Evolutionary conservation across 1,140 invertebrate species (phyloP).

Genomic region (Macrocentrus cingulum): DNA sequence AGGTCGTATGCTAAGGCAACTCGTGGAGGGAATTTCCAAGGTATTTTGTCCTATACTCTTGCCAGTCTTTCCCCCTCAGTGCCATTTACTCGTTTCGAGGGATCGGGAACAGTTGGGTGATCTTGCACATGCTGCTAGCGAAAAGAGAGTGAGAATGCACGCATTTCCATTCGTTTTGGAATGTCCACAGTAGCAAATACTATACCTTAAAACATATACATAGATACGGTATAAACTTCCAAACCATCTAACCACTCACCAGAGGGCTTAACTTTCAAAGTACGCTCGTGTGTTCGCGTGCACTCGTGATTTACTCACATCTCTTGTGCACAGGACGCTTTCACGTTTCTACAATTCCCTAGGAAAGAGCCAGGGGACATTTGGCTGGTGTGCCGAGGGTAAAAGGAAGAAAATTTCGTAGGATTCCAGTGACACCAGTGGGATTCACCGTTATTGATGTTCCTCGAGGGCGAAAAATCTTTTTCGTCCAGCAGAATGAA

Average conservation of each 20-base stretch:
- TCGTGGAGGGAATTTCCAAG: too few relatives aligned
- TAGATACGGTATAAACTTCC: slow-evolving; percentile 1
- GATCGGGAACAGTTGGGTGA: too few relatives aligned
- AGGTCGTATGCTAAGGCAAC: background rate
- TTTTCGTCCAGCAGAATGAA: slow-evolving; percentile 13
- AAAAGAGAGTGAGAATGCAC: background rate
- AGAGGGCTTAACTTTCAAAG: slow-evolving; percentile 44
- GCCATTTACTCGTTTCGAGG: background rate
- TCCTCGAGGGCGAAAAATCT: slow-evolving; percentile 13
- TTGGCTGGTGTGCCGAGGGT: background rate
- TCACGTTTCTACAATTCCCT: slow-evolving; percentile 2
- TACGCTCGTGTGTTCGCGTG: slow-evolving; percentile 41
- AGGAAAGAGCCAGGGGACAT: background rate
- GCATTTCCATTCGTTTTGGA: background rate
- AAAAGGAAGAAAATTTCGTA: background rate
- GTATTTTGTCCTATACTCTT: too few relatives aligned
- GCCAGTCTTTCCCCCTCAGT: background rate
- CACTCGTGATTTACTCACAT: slow-evolving; percentile 47
- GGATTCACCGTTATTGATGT: slow-evolving; percentile 13
- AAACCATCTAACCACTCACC: slow-evolving; percentile 23
- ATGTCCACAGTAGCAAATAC: too few relatives aligned
- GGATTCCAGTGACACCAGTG: slow-evolving; percentile 12
- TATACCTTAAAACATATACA: too few relatives aligned
- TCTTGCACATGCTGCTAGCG: background rate
- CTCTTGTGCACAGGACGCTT: slow-evolving; percentile 18